A percentile compares a stretch with the other conserved stretches of the same genome.
Conservation (phyloP, 2,888 invertebrate genomes). For the Heliconius aoede region DNA sequence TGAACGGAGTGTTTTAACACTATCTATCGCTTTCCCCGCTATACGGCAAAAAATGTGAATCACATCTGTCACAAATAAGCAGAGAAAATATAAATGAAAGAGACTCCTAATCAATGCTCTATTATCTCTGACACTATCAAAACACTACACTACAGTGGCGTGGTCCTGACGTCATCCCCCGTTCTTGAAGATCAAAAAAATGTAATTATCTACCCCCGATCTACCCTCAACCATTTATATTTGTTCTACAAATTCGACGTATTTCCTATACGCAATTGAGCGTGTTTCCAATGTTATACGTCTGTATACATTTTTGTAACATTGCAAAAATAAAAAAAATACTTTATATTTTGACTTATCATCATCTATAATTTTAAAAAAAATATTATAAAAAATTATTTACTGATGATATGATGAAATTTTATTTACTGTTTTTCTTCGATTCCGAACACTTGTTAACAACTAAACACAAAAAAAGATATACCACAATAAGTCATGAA, state of each 20-base stretch:
- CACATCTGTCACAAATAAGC: too few relatives aligned
- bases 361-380: too few relatives aligned
- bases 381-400: too few relatives aligned
- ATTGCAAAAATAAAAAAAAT: too few relatives aligned
- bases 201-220: constrained; percentile 84
- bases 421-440: too few relatives aligned
- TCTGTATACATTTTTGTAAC: not conserved
- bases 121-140: constrained; percentile 78
- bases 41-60: too few relatives aligned
- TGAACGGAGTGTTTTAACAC: too few relatives aligned
- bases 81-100: not conserved
- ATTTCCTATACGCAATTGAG: constrained; percentile 75
- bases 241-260: constrained; percentile 83
- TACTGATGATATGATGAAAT: too few relatives aligned
- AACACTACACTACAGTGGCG: constrained; percentile 65
- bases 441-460: not conserved
- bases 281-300: constrained; percentile 58
- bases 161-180: constrained; percentile 70
- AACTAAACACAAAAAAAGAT: not conserved
- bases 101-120: constrained; percentile 45
- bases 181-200: constrained; percentile 79
- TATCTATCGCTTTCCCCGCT: too few relatives aligned
- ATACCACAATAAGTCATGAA: constrained; percentile 5
- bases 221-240: constrained; percentile 83
- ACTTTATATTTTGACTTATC: too few relatives aligned